A percentile compares a stretch with the other conserved stretches of the same genome.
phyloP scores from a whole-genome alignment of 2,797 vertebrate genomes.

The Pogonophryne albipinna region DNA sequence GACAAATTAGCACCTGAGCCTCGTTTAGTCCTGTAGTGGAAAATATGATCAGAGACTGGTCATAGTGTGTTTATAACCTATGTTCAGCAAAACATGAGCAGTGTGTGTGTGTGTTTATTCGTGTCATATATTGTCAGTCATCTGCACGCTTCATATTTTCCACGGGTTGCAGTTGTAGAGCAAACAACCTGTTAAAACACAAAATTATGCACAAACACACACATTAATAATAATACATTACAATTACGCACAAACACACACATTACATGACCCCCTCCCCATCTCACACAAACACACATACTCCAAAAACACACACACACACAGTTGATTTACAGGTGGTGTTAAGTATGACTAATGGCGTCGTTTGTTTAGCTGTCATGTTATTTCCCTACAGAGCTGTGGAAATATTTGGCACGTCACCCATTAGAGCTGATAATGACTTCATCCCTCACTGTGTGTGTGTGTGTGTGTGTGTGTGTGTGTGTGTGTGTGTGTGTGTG shows the following conservation, averaged over 20 bases:
- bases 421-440: constrained; percentile 78
- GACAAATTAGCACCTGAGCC: constrained; percentile 21
- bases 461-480: constrained; percentile 24
- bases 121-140: constrained; percentile 61
- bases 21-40: constrained; percentile 61
- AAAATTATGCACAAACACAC: neutral
- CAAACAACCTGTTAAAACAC: constrained; percentile 63
- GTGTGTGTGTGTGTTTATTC: constrained; percentile 18
- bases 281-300: neutral
- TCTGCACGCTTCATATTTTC: constrained; percentile 62
- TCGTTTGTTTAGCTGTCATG: constrained; percentile 77
- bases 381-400: constrained; percentile 71
- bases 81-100: constrained; percentile 3
- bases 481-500: constrained; percentile 37
- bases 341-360: constrained; percentile 74
- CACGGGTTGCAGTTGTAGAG: constrained; percentile 49
- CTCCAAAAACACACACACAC: constrained; percentile 3
- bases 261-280: neutral
- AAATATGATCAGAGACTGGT: constrained; percentile 47
- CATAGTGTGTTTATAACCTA: constrained; percentile 48
- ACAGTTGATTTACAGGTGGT: constrained; percentile 72
- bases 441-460: constrained; percentile 62
- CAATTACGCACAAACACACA: neutral
- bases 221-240: neutral
- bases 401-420: constrained; percentile 69